Conservation (phyloP, 2,113 vertebrate genomes). For the Rhinolophus ferrumequinum region DNA sequence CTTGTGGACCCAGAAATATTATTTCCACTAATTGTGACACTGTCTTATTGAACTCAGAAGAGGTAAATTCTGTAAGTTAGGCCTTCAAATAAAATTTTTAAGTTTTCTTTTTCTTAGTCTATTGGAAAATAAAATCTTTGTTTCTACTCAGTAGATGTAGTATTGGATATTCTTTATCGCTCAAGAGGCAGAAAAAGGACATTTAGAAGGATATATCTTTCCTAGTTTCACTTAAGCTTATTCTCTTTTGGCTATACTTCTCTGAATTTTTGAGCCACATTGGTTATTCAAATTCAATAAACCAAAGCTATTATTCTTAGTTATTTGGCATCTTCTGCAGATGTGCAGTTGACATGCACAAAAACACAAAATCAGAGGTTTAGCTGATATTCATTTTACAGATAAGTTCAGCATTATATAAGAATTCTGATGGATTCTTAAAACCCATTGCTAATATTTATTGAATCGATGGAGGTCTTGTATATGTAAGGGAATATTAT, state of each 20-base stretch:
- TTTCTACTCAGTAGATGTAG: background rate
- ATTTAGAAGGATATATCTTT: background rate
- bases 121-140: background rate
- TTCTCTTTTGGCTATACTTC: background rate
- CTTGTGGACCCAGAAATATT: background rate
- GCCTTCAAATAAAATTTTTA: background rate
- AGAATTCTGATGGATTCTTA: constrained; percentile 12
- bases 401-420: background rate
- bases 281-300: constrained; percentile 2
- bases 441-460: background rate
- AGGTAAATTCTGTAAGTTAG: background rate
- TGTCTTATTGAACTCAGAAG: background rate
- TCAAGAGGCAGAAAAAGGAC: background rate
- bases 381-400: constrained; percentile 18
- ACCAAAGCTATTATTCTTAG: background rate
- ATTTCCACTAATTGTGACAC: background rate
- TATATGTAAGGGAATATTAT: background rate
- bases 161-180: background rate
- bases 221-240: background rate
- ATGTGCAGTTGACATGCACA: background rate
- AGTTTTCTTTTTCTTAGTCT: background rate
- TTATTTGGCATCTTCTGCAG: background rate
- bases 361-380: constrained; percentile 20
- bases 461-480: background rate
- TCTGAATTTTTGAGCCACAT: background rate